Evolutionary conservation across 2,797 vertebrate genomes (phyloP).

Genomic region (Anas bernieri): DNA sequence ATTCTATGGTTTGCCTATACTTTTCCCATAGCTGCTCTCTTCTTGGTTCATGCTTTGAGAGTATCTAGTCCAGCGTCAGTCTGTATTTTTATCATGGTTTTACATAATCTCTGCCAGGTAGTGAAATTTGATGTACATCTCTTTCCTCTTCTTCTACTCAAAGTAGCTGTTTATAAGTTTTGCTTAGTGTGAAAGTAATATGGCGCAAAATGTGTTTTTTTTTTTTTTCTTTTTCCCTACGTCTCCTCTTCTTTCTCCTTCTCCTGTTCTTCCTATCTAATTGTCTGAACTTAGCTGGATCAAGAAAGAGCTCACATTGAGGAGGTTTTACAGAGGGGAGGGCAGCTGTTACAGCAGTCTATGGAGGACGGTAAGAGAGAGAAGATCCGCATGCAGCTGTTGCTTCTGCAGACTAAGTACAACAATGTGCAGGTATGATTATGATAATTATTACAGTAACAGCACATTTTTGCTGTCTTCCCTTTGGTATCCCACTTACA

Average conservation of each 20-base stretch:
- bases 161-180: background rate
- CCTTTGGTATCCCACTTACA: background rate
- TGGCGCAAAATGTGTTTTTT: background rate
- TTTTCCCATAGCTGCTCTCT: background rate
- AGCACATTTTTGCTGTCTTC: background rate
- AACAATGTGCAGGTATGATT: constrained; percentile 82
- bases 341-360: constrained; percentile 84
- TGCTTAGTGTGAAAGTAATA: background rate
- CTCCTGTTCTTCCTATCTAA: background rate
- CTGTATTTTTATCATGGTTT: background rate
- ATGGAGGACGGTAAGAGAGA: constrained; percentile 86
- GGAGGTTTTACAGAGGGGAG: constrained; percentile 89
- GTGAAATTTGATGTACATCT: background rate
- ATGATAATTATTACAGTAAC: background rate
- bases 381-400: constrained; percentile 84
- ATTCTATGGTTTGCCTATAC: background rate
- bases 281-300: constrained; percentile 81
- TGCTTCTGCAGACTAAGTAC: constrained; percentile 88
- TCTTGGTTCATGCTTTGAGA: background rate
- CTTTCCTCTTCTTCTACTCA: background rate
- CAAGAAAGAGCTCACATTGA: constrained; percentile 90
- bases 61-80: background rate
- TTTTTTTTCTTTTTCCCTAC: background rate
- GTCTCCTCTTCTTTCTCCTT: too few relatives aligned
- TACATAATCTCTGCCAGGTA: background rate